Evolutionary conservation across 2,797 vertebrate genomes (phyloP), one percentile per base, ranked within the genome.

Genomic region (Bradypodion pumilum): DNA sequence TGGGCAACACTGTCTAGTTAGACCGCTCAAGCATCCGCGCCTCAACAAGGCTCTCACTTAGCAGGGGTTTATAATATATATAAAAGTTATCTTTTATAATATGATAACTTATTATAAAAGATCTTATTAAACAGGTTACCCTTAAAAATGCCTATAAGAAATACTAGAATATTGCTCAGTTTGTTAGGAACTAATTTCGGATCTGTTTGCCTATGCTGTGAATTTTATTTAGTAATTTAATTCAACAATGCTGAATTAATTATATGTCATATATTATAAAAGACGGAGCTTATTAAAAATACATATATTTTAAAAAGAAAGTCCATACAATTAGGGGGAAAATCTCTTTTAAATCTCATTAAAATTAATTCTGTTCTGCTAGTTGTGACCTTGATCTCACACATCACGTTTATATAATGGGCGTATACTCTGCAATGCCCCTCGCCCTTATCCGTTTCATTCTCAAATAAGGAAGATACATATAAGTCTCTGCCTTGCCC

Each of bases 131-230:
- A 68, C 25, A 85, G 52, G 21, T 68, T 74, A 37, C 25, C 65
- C 52, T 85, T 75, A 75, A 85, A 78, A 75, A 35, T 49, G 62
- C 60, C 63, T 68, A 74, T 35, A 32, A 69, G n/a, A 74, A 13
- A 32, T 35, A 78, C 62, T 46, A 46, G 62, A 69, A 56, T 59
- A 66, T 23, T 29, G 29, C 69, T 74, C 77, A 42, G 60, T 72
- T 80, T 79, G 69, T 74, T 19, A 85, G 69, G 29, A 85, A 85
- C 85, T 85, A 85, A 85, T 80, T 80, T 46, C 70, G 74, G 83
- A 80, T 80, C 70, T 82, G 63, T 69, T 82, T 23, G 8, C 8
- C 25, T 1, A n/a, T 12, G 6, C 60, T 82, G 73, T 42, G 69
- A 76, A 37, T 37, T 4, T 68, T 37, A 7, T 70, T 66, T 85